These are phyloP conservation scores for Colletes latitarsis DNA, from an alignment of 1,140 invertebrate species.

Conservation along the genomic window DNA sequence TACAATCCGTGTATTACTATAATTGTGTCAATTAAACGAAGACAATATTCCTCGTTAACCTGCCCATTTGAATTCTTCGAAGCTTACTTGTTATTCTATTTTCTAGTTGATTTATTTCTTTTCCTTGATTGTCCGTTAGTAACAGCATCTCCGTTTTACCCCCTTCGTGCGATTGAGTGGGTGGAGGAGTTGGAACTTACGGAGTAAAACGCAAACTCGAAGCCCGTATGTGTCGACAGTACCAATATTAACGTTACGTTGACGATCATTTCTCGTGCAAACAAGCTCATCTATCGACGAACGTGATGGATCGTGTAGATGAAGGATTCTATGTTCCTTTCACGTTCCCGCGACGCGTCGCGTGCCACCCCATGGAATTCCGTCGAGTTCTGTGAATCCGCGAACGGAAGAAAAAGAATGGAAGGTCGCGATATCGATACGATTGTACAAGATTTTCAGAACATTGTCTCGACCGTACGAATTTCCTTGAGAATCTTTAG, in stretches of 20 bases:
- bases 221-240: constrained; percentile 32
- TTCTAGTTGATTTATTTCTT: neutral
- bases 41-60: neutral
- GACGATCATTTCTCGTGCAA: constrained; percentile 55
- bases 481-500: neutral
- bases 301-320: constrained; percentile 48
- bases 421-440: neutral
- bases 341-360: neutral
- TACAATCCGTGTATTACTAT: neutral
- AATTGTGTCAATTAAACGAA: neutral
- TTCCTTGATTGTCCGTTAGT: neutral
- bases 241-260: constrained; percentile 58
- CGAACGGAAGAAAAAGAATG: neutral
- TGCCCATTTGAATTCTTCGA: neutral
- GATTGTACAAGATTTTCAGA: neutral
- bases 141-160: neutral
- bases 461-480: neutral
- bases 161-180: neutral
- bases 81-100: neutral
- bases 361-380: neutral
- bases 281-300: constrained; percentile 43
- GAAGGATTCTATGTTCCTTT: constrained; percentile 38
- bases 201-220: constrained; percentile 32
- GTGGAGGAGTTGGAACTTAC: neutral
- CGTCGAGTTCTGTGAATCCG: neutral